Conservation (phyloP, 1,140 invertebrate species). For the Drosophila virilis region DNA sequence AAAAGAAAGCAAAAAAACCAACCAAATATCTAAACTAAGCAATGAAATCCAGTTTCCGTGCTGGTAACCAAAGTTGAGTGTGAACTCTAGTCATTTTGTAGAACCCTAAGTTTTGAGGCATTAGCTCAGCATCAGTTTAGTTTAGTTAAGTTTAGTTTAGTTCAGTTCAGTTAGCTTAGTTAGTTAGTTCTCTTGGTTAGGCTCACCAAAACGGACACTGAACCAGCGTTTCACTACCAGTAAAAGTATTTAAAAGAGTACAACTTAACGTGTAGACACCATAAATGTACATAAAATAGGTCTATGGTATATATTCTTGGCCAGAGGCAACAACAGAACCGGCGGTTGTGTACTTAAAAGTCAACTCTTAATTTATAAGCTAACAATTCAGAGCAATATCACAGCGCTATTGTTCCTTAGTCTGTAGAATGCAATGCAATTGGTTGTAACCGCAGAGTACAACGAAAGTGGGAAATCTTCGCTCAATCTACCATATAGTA, state of each 20-base stretch:
- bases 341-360: constrained; percentile 79
- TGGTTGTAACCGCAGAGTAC: constrained; percentile 78
- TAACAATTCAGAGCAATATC: constrained; percentile 63
- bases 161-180: constrained; percentile 18
- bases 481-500: constrained; percentile 63
- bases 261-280: constrained; percentile 58
- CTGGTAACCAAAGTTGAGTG: constrained; percentile 73
- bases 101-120: constrained; percentile 51
- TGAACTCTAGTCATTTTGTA: constrained; percentile 83
- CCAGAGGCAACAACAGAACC: constrained; percentile 68
- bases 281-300: constrained; percentile 1
- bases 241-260: constrained; percentile 77
- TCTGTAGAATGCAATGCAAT: constrained; percentile 50
- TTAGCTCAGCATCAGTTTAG: constrained; percentile 14
- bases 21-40: constrained; percentile 45
- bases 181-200: constrained; percentile 40
- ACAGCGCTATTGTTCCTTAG: constrained; percentile 79
- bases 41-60: constrained; percentile 55
- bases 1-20: constrained; percentile 48
- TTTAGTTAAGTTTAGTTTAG: constrained; percentile 59
- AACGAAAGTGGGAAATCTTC: constrained; percentile 80
- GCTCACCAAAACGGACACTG: constrained; percentile 60
- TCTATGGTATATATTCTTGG: constrained; percentile 23
- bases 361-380: constrained; percentile 45
- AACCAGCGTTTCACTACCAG: constrained; percentile 80